Percentiles rank a stretch among this genome's conserved stretches.
Evolutionary conservation across 2,888 invertebrate species (phyloP).

Genomic region (Ormyrus nitidulus): DNA sequence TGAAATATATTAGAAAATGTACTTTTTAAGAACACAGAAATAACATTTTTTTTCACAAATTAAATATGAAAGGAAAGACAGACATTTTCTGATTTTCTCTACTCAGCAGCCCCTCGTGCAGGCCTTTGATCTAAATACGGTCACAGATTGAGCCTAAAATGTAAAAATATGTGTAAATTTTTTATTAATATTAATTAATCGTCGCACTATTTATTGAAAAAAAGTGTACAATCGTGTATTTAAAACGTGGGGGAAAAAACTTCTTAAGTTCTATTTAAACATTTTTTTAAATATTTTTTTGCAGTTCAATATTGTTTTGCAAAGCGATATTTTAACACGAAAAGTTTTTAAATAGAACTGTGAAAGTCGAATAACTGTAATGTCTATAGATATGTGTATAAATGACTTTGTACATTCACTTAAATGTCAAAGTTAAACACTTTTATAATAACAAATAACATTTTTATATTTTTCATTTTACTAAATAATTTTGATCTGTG

Average conservation of each 20-base stretch:
- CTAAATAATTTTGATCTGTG: no score
- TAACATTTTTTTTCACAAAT: neutral
- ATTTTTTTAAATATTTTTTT: neutral
- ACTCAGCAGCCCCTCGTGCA: slow-evolving; percentile 53
- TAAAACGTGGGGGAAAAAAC: neutral
- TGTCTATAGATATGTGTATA: no score
- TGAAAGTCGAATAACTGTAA: no score
- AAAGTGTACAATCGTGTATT: slow-evolving; percentile 7
- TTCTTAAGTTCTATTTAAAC: no score
- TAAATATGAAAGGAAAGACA: slow-evolving; percentile 39
- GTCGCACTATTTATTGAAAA: no score
- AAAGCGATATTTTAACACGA: no score
- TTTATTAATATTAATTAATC: neutral
- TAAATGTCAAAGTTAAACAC: no score
- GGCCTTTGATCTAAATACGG: slow-evolving; percentile 44
- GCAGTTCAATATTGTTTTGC: no score
- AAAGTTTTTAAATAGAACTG: no score
- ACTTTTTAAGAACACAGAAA: neutral
- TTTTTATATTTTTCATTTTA: no score
- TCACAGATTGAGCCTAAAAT: slow-evolving; percentile 45
- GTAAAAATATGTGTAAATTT: neutral
- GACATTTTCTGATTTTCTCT: slow-evolving; percentile 22
- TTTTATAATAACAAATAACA: no score
- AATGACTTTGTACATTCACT: no score
- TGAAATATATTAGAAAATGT: neutral